A percentile compares a stretch with the other conserved stretches of the same genome.
Conservation (phyloP, 2,797 vertebrate species). For the Pelobates cultripes region DNA sequence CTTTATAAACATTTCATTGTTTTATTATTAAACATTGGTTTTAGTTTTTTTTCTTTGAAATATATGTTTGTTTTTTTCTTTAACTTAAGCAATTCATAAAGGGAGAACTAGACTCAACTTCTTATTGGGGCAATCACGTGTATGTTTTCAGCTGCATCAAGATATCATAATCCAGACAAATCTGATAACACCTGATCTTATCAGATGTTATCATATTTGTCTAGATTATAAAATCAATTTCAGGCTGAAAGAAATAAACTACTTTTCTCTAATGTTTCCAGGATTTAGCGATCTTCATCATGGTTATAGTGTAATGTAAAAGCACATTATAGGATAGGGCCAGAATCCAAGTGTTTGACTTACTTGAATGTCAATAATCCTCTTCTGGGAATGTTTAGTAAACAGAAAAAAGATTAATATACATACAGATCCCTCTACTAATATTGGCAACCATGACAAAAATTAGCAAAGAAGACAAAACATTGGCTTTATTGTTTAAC, state of each 20-base stretch:
- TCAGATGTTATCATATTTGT: background rate
- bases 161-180: conserved; percentile 9
- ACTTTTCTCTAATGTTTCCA: background rate
- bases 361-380: conserved; percentile 12
- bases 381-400: background rate
- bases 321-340: background rate
- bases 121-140: too few relatives aligned
- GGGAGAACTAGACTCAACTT: too few relatives aligned
- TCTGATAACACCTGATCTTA: conserved; percentile 19
- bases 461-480: too few relatives aligned
- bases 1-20: too few relatives aligned
- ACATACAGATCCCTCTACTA: background rate
- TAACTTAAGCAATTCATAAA: too few relatives aligned
- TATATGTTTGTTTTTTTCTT: too few relatives aligned
- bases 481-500: too few relatives aligned
- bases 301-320: background rate
- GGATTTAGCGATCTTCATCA: background rate
- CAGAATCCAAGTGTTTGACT: background rate
- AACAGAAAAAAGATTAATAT: background rate
- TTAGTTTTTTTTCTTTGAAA: too few relatives aligned
- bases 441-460: too few relatives aligned
- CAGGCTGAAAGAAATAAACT: background rate
- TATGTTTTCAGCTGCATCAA: background rate
- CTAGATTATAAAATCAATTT: conserved; percentile 8
- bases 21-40: too few relatives aligned